A percentile compares a stretch with the other conserved stretches of the same genome.
Conservation (phyloP, 2,888 invertebrate genomes). For the Hydropsyche betteni region DNA sequence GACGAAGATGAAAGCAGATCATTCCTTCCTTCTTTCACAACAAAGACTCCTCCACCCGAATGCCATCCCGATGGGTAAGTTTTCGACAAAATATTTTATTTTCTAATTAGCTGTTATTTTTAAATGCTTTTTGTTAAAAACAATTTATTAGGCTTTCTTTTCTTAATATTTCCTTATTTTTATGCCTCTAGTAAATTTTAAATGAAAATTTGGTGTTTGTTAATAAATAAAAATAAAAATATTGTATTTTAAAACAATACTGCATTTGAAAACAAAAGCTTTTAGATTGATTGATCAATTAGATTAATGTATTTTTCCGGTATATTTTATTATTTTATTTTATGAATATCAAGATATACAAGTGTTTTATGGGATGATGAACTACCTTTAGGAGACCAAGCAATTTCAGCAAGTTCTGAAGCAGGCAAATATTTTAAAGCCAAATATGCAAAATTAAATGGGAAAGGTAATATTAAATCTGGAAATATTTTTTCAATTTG, state of each 20-base stretch:
- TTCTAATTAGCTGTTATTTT: too few species aligned
- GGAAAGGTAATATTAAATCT: constrained; percentile 53
- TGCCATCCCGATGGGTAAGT: constrained; percentile 59
- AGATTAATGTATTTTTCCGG: background rate
- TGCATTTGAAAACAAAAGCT: too few species aligned
- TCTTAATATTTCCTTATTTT: too few species aligned
- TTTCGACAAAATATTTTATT: too few species aligned
- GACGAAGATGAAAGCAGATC: constrained; percentile 36
- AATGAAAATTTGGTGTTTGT: too few species aligned
- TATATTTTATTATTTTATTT: constrained; percentile 22
- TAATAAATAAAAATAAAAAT: too few species aligned
- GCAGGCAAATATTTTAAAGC: constrained; percentile 64
- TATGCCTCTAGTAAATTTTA: too few species aligned
- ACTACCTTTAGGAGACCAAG: constrained; percentile 63
- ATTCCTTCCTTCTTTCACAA: background rate
- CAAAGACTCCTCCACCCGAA: constrained; percentile 60
- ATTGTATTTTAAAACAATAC: too few species aligned
- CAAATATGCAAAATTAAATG: constrained; percentile 64
- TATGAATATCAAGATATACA: constrained; percentile 55
- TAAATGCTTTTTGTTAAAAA: too few species aligned
- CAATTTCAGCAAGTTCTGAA: constrained; percentile 69
- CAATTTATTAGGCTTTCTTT: too few species aligned
- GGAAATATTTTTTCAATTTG: constrained; percentile 3
- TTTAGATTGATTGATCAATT: too few species aligned
- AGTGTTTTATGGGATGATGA: constrained; percentile 63